These are phyloP conservation scores for Cebuella pygmaea DNA, from an alignment of 2,797 vertebrate species.

Conservation along the genomic window DNA sequence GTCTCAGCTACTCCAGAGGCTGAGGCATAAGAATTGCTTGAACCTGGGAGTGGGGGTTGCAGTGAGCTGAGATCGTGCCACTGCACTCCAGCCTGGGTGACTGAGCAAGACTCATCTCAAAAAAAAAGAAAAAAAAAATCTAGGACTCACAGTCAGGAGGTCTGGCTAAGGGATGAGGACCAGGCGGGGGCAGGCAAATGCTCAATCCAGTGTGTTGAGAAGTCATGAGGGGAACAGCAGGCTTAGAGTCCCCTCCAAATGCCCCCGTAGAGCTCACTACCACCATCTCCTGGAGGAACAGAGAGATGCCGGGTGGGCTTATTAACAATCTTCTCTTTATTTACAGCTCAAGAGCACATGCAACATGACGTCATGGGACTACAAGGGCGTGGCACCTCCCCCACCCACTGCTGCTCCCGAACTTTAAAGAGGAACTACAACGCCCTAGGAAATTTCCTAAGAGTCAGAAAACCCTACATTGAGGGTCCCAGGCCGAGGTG, in stretches of 20 bases:
- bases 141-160: neutral
- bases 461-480: slow-evolving; percentile 62
- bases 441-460: slow-evolving; percentile 74
- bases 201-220: neutral
- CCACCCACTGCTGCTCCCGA: slow-evolving; percentile 46
- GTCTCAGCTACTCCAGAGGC: neutral
- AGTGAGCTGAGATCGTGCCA: neutral
- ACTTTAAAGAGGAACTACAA: slow-evolving; percentile 61
- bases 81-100: neutral
- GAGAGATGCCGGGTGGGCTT: neutral
- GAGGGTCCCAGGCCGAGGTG: slow-evolving; percentile 63
- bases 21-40: neutral
- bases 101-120: neutral
- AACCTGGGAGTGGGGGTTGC: neutral
- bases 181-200: neutral
- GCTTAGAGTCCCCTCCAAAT: neutral
- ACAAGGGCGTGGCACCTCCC: slow-evolving; percentile 46
- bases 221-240: neutral
- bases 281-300: neutral
- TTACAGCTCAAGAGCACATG: slow-evolving; percentile 84
- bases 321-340: slow-evolving; percentile 83
- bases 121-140: neutral
- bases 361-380: slow-evolving; percentile 75
- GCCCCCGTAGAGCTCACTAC: neutral
- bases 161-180: neutral